Percentiles rank a stretch among this genome's conserved stretches.
phyloP scores from a whole-genome alignment of 2,113 vertebrate genomes.

The Cyanoderma ruficeps region DNA sequence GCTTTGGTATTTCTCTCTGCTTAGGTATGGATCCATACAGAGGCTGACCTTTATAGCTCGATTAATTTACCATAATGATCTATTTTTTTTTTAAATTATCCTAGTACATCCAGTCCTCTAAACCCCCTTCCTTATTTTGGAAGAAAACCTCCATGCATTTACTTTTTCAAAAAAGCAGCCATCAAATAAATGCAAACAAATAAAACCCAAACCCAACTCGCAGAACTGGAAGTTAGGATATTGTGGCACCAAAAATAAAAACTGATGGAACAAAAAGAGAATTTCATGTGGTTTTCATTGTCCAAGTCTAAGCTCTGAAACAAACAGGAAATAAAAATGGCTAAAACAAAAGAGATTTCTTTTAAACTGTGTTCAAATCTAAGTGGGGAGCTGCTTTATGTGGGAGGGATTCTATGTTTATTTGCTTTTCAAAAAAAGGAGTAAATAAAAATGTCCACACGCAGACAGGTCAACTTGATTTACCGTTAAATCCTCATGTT shows the following conservation, averaged over 20 bases:
- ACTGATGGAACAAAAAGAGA: conserved; percentile 63
- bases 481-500: neutral
- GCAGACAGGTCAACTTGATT: conserved; percentile 46
- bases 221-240: conserved; percentile 18
- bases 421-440: conserved; percentile 54
- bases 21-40: neutral
- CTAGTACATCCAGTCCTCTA: neutral
- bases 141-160: neutral
- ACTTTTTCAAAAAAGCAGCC: neutral
- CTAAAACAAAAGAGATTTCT: conserved; percentile 60
- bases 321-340: conserved; percentile 69
- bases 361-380: conserved; percentile 57
- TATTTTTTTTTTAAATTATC: neutral
- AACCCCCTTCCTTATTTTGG: neutral
- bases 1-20: neutral
- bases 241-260: conserved; percentile 60
- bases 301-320: conserved; percentile 64
- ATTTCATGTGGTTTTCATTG: conserved; percentile 69
- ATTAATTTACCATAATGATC: neutral
- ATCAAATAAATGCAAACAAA: neutral
- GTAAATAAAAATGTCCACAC: conserved; percentile 46
- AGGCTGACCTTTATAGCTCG: neutral
- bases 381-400: conserved; percentile 53
- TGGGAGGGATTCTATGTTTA: conserved; percentile 49
- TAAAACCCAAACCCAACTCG: neutral